Conservation (phyloP, 2,113 vertebrate genomes). For the Castor canadensis region DNA sequence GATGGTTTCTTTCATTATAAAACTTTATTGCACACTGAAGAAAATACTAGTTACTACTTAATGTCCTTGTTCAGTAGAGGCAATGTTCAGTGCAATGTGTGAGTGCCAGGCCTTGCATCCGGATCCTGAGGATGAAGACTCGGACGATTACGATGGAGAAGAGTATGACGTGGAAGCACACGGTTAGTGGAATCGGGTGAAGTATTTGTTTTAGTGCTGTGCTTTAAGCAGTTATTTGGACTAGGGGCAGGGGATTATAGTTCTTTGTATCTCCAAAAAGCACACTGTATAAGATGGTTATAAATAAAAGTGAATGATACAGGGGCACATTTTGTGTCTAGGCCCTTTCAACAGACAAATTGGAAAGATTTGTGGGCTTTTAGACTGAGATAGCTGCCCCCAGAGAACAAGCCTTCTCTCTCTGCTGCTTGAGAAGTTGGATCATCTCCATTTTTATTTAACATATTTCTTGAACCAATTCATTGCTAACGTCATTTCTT, state of each 20-base stretch:
- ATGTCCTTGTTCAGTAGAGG: constrained; percentile 88
- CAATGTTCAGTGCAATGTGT: constrained; percentile 97
- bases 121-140: constrained; percentile 94
- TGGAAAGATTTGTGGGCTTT: neutral
- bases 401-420: neutral
- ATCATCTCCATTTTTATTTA: neutral
- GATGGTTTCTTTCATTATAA: constrained; percentile 30
- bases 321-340: neutral
- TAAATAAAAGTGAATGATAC: neutral
- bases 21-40: neutral
- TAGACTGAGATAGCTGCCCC: neutral
- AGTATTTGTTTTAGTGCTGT: neutral
- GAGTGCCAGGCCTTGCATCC: constrained; percentile 98
- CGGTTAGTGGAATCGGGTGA: constrained; percentile 83
- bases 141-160: constrained; percentile 95
- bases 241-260: neutral
- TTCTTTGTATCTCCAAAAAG: neutral
- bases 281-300: neutral
- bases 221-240: constrained; percentile 13
- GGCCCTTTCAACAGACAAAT: constrained; percentile 2
- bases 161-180: constrained; percentile 96
- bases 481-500: neutral
- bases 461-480: neutral
- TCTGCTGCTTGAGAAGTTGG: neutral
- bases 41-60: neutral